phyloP scores from a whole-genome alignment of 2,113 vertebrate species.

The Balaeniceps rex region DNA sequence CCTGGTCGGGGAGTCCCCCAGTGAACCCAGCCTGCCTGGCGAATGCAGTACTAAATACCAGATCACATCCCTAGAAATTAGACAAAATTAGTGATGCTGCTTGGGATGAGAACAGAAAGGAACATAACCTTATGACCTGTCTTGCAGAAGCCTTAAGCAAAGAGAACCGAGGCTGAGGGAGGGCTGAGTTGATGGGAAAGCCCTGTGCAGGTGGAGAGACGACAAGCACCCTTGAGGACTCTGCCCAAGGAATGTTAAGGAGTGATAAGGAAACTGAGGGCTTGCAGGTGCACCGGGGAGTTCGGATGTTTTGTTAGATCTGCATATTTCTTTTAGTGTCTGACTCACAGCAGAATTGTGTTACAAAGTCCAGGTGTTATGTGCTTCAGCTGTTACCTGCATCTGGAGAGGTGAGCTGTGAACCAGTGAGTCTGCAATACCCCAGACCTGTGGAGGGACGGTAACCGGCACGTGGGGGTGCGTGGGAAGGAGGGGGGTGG shows the following conservation, averaged over 20 bases:
- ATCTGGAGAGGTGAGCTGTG: not conserved
- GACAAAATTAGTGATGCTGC: rapidly evolving
- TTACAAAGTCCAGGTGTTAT: not conserved
- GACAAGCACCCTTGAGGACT: not conserved
- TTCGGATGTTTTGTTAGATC: not conserved
- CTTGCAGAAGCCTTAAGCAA: not conserved
- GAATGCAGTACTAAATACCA: not conserved
- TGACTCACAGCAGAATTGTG: conserved; percentile 23
- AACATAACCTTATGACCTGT: not conserved
- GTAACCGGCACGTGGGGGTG: rapidly evolving
- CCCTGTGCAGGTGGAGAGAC: not conserved
- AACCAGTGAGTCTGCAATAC: not conserved
- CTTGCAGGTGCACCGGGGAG: conserved; percentile 20
- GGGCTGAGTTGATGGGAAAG: not conserved
- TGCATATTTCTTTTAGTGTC: conserved; percentile 14
- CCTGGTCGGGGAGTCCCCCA: not conserved
- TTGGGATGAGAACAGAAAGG: not conserved
- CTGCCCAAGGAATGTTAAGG: not conserved
- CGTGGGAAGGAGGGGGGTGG: not conserved
- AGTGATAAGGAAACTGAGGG: not conserved
- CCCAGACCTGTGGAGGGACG: rapidly evolving
- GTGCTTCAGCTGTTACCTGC: not conserved
- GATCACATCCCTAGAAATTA: not conserved
- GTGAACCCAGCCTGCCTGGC: not conserved
- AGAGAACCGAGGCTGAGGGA: not conserved